Conservation (phyloP, 2,797 vertebrate genomes). For the Sebastolobus altivelis region DNA sequence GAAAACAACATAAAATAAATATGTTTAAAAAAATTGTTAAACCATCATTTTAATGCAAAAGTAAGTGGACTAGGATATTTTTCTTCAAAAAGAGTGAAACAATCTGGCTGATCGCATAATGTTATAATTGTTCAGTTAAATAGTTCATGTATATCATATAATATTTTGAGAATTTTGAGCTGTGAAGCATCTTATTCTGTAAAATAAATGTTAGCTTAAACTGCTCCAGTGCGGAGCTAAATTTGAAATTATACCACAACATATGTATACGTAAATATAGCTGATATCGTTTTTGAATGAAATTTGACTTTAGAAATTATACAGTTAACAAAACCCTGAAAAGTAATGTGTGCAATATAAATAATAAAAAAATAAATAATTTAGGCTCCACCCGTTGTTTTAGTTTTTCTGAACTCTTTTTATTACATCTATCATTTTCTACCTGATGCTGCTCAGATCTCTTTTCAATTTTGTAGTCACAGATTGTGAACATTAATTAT, state of each 20-base stretch:
- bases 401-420: not conserved
- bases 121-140: not conserved
- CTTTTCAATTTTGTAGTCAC: constrained; percentile 9
- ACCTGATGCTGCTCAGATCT: not conserved
- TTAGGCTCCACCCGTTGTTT: not conserved
- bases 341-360: not conserved
- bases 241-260: not conserved
- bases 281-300: not conserved
- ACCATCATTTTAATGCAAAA: not conserved
- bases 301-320: not conserved
- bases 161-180: not conserved
- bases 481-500: constrained; percentile 25
- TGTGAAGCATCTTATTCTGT: not conserved
- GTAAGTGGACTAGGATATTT: not conserved
- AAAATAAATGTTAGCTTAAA: not conserved
- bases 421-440: not conserved
- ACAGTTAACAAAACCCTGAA: not conserved
- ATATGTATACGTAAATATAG: not conserved
- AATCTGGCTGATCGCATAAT: not conserved
- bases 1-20: not conserved
- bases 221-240: too few species aligned
- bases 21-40: not conserved
- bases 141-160: not conserved
- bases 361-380: not conserved
- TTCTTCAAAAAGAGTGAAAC: not conserved